These are phyloP conservation scores for Pantherophis vulpinus DNA, from an alignment of 2,797 vertebrate species.

Conservation along the genomic window DNA sequence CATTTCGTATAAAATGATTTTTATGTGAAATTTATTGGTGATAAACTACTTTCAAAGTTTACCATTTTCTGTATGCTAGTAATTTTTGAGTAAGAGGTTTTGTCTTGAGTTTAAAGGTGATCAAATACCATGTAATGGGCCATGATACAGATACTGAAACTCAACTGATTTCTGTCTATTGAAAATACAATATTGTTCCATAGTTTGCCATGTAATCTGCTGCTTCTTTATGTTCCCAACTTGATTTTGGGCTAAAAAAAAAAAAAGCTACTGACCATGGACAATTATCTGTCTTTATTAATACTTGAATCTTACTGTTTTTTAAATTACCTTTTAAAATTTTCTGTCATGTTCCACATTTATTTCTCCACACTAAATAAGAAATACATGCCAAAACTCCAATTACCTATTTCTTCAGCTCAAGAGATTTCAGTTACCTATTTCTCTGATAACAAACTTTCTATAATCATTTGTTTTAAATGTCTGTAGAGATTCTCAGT, in stretches of 20 bases:
- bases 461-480: neutral
- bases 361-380: neutral
- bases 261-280: neutral
- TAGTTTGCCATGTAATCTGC: neutral
- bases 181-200: neutral
- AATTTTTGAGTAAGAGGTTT: neutral
- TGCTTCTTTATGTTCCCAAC: neutral
- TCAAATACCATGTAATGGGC: neutral
- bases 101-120: neutral
- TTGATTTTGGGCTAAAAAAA: neutral
- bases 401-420: neutral
- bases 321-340: neutral
- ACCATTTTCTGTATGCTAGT: neutral
- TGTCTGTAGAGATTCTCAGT: too few relatives aligned
- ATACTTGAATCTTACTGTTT: neutral
- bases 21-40: neutral
- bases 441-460: neutral
- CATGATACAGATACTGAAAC: neutral
- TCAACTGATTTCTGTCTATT: neutral
- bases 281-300: neutral
- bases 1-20: neutral
- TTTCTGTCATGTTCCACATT: neutral
- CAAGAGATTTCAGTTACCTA: neutral
- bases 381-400: slow-evolving; percentile 8
- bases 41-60: neutral